phyloP scores from a whole-genome alignment of 2,797 vertebrate genomes.

The Pteronotus mesoamericanus region DNA sequence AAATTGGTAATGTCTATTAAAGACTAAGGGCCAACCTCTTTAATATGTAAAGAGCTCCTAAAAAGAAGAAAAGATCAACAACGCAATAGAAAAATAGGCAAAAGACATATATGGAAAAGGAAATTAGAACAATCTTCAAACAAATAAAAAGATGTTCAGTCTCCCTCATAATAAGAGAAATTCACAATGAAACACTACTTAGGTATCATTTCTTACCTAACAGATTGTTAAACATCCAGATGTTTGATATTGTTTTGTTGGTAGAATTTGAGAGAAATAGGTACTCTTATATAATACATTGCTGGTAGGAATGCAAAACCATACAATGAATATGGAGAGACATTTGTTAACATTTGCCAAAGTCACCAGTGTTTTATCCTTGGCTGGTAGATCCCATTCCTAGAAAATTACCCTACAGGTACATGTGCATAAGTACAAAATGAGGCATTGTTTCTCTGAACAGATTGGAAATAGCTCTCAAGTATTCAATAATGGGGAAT shows the following conservation, averaged over 20 bases:
- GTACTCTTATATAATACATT: not conserved
- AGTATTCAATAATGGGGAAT: not conserved
- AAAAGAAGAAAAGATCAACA: not conserved
- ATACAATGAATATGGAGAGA: not conserved
- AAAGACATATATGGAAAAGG: not conserved
- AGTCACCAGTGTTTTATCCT: not conserved
- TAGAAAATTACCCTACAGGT: not conserved
- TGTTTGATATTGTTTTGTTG: not conserved
- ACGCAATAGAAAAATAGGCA: not conserved
- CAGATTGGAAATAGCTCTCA: not conserved
- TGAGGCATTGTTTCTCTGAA: not conserved
- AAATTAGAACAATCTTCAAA: constrained; percentile 6
- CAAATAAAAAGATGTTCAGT: not conserved
- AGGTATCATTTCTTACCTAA: not conserved
- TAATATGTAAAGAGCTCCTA: not conserved
- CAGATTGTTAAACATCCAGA: not conserved
- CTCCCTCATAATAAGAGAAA: constrained; percentile 23
- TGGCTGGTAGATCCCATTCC: not conserved
- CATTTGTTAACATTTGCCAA: not conserved
- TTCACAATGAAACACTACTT: not conserved
- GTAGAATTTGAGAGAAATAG: not conserved
- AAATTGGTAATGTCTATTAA: not conserved
- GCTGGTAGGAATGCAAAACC: not conserved
- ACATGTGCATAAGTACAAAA: not conserved
- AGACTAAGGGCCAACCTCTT: not conserved